Evolutionary conservation across 2,888 invertebrate species (phyloP), one percentile per base, ranked within the genome.

Genomic region (Netelia inedita): DNA sequence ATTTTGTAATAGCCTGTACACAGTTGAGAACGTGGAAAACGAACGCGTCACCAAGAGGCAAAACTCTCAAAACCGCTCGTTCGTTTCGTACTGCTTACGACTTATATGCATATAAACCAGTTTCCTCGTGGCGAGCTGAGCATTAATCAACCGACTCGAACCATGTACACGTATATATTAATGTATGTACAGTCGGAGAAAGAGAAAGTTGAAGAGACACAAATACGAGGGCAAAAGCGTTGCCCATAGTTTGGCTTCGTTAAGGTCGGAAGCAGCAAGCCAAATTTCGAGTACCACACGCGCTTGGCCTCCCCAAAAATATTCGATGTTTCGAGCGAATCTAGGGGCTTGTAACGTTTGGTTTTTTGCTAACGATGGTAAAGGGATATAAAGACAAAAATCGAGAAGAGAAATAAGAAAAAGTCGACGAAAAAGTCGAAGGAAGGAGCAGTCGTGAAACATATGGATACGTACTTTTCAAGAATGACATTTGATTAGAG

Each of bases 211-310:
- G 73, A 79, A 65, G 69, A 75, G 63, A 55, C 16, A 79, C 74
- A 75, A 79, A 63, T 14, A 55, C 73, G 74, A 61, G 35, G 11
- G 68, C 61, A 14, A 65, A 71, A 71, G 57, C 46, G 14, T 57
- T 46, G 73, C 65, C 57, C 74, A 41, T 80, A 83, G 79, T 83
- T 83, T 79, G 71, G 79, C 83, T 80, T 83, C 83, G 83, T 83
- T 83, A 83, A 83, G 66, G 72, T 55, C 76, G 80, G 76, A 84
- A 80, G 61, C 68, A 55, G 71, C 73, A 61, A 78, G 63, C 68
- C 69, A 59, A 5, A 35, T 59, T 5, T 84, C 80, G 80, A 84
- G 76, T 81, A 73, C 61, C 66, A 66, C 50, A 21, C 59, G 50
- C 21, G 61, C n/a, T n/a, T 19, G 46, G 50, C 55, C 75, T 76